Percentiles rank a stretch among this genome's conserved stretches.
Conservation (phyloP, 2,797 vertebrate species). For the Xyrichtys novacula region DNA sequence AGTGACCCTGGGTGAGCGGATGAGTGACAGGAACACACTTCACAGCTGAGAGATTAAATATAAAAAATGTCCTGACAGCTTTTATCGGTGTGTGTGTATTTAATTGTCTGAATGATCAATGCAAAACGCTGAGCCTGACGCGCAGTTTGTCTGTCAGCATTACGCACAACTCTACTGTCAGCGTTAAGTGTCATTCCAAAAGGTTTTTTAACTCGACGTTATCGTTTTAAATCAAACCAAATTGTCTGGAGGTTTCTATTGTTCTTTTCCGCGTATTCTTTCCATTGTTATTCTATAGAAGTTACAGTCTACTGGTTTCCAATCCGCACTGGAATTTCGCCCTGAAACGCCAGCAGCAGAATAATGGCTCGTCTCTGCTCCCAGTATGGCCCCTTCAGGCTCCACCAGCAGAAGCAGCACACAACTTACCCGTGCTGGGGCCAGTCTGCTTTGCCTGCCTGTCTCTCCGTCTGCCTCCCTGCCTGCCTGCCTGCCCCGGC, state of each 20-base stretch:
- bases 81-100: conserved; percentile 61
- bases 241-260: conserved; percentile 20
- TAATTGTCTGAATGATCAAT: conserved; percentile 74
- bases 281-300: conserved; percentile 74
- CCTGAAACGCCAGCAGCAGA: conserved; percentile 71
- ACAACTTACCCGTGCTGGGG: conserved; percentile 23
- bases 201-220: conserved; percentile 26
- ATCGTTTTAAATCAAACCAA: conserved; percentile 16
- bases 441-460: conserved; percentile 62
- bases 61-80: conserved; percentile 66
- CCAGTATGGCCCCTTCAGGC: conserved; percentile 65
- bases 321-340: conserved; percentile 81
- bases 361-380: conserved; percentile 65
- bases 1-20: conserved; percentile 32
- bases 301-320: conserved; percentile 78
- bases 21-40: conserved; percentile 52
- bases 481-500: conserved; percentile 74
- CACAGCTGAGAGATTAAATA: conserved; percentile 66
- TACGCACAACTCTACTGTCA: conserved; percentile 48
- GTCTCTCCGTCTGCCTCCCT: conserved; percentile 77
- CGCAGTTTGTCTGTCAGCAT: conserved; percentile 63
- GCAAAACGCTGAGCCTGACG: conserved; percentile 70
- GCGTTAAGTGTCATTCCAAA: conserved; percentile 26
- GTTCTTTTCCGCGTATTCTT: conserved; percentile 40
- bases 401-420: conserved; percentile 38